phyloP scores from a whole-genome alignment of 2,888 invertebrate species.

The Lobophora halterata region DNA sequence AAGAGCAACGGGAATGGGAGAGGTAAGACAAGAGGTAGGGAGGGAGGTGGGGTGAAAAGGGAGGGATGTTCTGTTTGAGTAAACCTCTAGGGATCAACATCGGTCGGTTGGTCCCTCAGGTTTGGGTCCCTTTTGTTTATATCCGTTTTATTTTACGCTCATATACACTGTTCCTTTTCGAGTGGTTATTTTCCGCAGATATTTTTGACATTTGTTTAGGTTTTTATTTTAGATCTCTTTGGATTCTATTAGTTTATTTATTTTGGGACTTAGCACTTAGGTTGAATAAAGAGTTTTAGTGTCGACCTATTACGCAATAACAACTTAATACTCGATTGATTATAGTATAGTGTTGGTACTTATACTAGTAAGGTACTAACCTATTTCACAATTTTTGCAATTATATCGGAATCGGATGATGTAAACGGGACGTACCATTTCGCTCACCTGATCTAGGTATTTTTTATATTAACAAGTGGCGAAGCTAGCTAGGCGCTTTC shows the following conservation, averaged over 20 bases:
- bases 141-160: conserved; percentile 60
- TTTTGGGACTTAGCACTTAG: conserved; percentile 3
- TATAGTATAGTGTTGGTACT: too few relatives aligned
- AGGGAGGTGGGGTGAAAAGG: conserved; percentile 23
- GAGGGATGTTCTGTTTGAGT: conserved; percentile 39
- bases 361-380: too few relatives aligned
- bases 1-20: conserved; percentile 62
- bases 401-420: too few relatives aligned
- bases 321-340: too few relatives aligned
- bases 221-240: conserved; percentile 25
- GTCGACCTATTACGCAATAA: too few relatives aligned
- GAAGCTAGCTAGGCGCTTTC: too few relatives aligned
- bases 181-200: conserved; percentile 34
- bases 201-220: conserved; percentile 22
- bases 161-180: conserved; percentile 36
- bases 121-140: conserved; percentile 66
- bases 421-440: too few relatives aligned
- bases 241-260: conserved; percentile 10
- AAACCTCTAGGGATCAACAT: conserved; percentile 44
- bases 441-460: too few relatives aligned
- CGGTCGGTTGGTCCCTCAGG: conserved; percentile 46
- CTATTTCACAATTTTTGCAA: too few relatives aligned
- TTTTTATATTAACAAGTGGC: too few relatives aligned
- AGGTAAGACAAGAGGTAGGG: conserved; percentile 45
- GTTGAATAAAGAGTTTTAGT: too few relatives aligned